phyloP scores from a whole-genome alignment of 1,140 invertebrate species.

The Papilio machaon region DNA sequence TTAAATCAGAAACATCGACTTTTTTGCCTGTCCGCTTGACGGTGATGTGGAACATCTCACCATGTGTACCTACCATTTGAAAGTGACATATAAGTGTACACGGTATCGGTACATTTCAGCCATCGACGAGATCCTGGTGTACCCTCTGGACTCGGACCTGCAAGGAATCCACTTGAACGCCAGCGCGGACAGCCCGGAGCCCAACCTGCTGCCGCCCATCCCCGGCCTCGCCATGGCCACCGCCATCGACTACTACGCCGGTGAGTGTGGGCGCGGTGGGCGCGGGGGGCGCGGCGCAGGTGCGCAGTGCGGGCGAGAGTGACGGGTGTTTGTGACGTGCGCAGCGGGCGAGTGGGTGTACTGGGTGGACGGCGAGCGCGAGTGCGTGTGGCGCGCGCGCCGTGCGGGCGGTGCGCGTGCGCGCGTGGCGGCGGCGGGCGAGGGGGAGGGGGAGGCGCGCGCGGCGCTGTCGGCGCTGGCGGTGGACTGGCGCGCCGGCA shows the following conservation, averaged over 20 bases:
- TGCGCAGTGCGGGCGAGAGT: not conserved
- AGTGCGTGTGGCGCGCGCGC: conserved; percentile 86
- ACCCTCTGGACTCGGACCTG: conserved; percentile 89
- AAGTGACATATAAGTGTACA: not conserved
- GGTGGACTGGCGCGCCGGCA: conserved; percentile 92
- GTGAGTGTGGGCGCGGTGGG: conserved; percentile 59
- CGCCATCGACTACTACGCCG: conserved; percentile 89
- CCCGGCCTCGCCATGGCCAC: conserved; percentile 89
- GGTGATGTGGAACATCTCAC: no score
- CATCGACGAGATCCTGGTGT: conserved; percentile 88
- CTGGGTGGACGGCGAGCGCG: conserved; percentile 89
- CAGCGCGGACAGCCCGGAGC: conserved; percentile 40
- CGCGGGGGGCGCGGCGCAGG: conserved; percentile 44
- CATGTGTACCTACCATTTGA: no score
- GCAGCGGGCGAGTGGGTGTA: conserved; percentile 86
- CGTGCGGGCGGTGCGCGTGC: conserved; percentile 89
- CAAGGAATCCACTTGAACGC: conserved; percentile 85
- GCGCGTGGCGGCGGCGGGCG: conserved; percentile 78
- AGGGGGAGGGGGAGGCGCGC: conserved; percentile 82
- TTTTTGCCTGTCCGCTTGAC: no score
- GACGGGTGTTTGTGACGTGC: conserved; percentile 34
- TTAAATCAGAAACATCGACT: no score
- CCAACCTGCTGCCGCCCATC: conserved; percentile 87
- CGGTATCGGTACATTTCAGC: conserved; percentile 46
- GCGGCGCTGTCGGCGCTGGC: conserved; percentile 89